Base-by-base conservation (phyloP, 2,797 vertebrate species). In the Dicrostonyx torquatus region DNA sequence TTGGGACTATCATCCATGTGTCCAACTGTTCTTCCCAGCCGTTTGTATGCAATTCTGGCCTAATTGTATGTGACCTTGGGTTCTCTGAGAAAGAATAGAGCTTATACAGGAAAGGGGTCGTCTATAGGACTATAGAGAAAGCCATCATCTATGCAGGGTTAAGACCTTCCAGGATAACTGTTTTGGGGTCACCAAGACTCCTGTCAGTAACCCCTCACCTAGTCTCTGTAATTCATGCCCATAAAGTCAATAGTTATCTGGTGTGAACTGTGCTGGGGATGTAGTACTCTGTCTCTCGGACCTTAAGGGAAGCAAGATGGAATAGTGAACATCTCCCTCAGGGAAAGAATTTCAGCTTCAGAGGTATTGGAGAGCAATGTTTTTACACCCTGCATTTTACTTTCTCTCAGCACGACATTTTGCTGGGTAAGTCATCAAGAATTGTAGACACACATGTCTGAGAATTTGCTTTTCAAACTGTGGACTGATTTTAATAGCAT, bases 401-500 rank as follows among this genome's bases (percentile, higher is more conserved):
- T 91, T 94, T 91, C 94, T 92, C 96, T 97, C 96, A 96, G 95
- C 87, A 89, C 96, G 96, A 97, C 95, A 95, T 97, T 97, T 97
- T 98, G 95, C 97, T 97, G 97, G 96, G 95, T 97, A 96, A 96
- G 95, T 93, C 66, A 92, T 96, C 96, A 97, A 97, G 95, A 96
- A 98, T 94, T 95, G 97, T 97, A 97, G 97, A 97, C 96, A 98
- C 96, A 98, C 97, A 97, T 98, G 98, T 95, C 96, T 97, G 94
- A 96, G 96, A 97, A 96, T 98, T 98, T 97, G 92, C 96, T 98
- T 96, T 89, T 97, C 97, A 97, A 98, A 98, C 97, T 96, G 97
- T 86, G 90, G 96, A 96, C 93, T 96, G 95, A 96, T 98, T 98
- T 98, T 97, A 97, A 98, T 97, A 98, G 97, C 96, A 97, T 94